A percentile compares a stretch with the other conserved stretches of the same genome.
Evolutionary conservation across 2,888 invertebrate genomes (phyloP).

Genomic region (Cremastobaeus sp.): DNA sequence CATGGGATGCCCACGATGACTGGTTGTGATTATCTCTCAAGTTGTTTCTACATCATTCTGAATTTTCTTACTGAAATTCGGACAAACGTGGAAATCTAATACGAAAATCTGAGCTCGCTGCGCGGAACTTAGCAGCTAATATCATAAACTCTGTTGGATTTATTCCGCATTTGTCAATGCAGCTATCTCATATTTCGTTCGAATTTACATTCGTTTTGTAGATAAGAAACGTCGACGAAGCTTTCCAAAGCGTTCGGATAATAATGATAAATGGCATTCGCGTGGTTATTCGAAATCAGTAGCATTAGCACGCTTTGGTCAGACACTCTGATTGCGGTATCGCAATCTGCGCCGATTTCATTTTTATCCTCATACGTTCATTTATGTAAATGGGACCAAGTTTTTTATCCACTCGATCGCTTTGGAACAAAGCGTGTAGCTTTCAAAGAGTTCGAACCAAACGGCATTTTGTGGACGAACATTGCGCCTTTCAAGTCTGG

Average conservation of each 20-base stretch:
- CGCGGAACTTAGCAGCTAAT: conserved; percentile 35
- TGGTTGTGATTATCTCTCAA: conserved; percentile 49
- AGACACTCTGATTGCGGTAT: too few species aligned
- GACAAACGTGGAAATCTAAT: conserved; percentile 45
- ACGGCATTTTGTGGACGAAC: too few species aligned
- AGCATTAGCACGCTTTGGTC: background rate
- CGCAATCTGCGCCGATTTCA: too few species aligned
- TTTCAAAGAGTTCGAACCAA: too few species aligned
- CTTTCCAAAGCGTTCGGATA: conserved; percentile 43
- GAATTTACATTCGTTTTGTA: conserved; percentile 30
- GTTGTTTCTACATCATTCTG: conserved; percentile 36
- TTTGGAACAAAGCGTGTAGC: too few species aligned
- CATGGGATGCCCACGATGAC: conserved; percentile 37
- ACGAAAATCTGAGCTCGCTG: conserved; percentile 15
- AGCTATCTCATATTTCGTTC: conserved; percentile 36
- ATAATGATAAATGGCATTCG: conserved; percentile 46
- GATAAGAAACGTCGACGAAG: conserved; percentile 31
- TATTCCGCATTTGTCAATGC: conserved; percentile 50
- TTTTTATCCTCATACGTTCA: too few species aligned
- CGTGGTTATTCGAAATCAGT: conserved; percentile 36
- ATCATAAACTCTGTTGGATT: conserved; percentile 35
- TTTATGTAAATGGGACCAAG: too few species aligned
- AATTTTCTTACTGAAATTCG: conserved; percentile 44
- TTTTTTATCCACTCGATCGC: too few species aligned
- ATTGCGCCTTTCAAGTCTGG: too few species aligned